Base-by-base conservation (phyloP, 2,888 invertebrate species). In the Omphaloscelis lunosa region DNA sequence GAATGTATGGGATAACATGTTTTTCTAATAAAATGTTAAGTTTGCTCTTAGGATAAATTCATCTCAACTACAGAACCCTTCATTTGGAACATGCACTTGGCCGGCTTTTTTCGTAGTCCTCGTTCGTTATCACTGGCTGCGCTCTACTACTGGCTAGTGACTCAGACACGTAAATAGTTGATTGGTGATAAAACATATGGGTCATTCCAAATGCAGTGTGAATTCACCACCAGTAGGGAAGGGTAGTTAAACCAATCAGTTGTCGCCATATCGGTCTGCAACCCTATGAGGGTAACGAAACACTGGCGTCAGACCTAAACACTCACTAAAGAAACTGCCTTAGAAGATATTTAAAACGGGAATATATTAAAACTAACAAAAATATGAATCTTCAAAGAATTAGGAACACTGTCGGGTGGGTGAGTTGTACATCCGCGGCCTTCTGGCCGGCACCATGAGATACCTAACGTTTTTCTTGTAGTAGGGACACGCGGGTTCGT, bases 401-500 rank as follows among this genome's bases (percentile, higher is more conserved):
- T 87, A 87, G 2, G 85, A 87, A 74, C 85, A 80, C 62, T 90
- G 88, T 68, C 94, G 90, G 23, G 92, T 90, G 12, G 95, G 95
- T 6, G 95, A 94, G 34, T 90, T 89, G 80, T 89, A 94, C 12
- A 81, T 87, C 45, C 94, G 91, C 84, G 94, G 90, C 85, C 95
- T 90, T 80, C 91, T 92, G 4, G 93, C 92, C 1, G 96, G 95
- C n/a, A 96, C 92, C 95, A 96, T 93, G 29, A 96, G 92, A 73
- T 94, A 95, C 56, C 91, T 91, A 17, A 94, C 81, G 80, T 96
- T 96, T 83, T 95, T 95, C 88, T 95, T 96, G 92, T 96, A 96
- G 80, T 96, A 96, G 0, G 96, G 96, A 70, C 96, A 96, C 15
- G 94, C 93, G 7, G 96, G 96, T 82, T 96, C 96, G 75, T 96